Conservation (phyloP, 2,797 vertebrate genomes). For the Mionectes olivaceus region DNA sequence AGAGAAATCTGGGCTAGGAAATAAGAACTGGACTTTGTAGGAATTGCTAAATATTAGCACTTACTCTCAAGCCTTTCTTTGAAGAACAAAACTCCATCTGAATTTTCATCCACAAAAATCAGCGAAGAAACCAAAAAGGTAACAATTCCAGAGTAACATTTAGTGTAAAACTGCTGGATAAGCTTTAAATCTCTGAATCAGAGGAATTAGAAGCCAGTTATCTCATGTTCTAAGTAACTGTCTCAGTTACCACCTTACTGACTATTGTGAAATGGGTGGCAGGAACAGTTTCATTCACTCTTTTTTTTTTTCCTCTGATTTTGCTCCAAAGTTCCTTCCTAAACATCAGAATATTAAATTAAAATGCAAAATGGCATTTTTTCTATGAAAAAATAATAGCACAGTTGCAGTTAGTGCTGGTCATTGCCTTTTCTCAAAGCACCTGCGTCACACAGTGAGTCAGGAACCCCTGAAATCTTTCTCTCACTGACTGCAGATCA, state of each 20-base stretch:
- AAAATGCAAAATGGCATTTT: background rate
- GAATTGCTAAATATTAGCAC: background rate
- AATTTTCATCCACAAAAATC: background rate
- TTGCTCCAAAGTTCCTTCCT: background rate
- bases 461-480: background rate
- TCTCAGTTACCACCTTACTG: background rate
- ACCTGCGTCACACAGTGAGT: background rate
- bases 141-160: background rate
- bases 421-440: background rate
- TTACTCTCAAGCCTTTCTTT: background rate
- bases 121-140: background rate
- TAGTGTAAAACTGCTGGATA: constrained; percentile 1
- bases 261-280: background rate
- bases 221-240: background rate
- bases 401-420: background rate
- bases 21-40: background rate
- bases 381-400: background rate
- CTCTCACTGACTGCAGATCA: background rate
- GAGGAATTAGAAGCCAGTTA: background rate
- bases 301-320: background rate
- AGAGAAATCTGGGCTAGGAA: background rate
- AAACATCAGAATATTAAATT: background rate
- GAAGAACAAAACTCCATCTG: background rate
- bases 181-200: constrained; percentile 6
- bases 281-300: background rate